Conservation (phyloP, 2,888 invertebrate species). For the Aporophyla lueneburgensis region DNA sequence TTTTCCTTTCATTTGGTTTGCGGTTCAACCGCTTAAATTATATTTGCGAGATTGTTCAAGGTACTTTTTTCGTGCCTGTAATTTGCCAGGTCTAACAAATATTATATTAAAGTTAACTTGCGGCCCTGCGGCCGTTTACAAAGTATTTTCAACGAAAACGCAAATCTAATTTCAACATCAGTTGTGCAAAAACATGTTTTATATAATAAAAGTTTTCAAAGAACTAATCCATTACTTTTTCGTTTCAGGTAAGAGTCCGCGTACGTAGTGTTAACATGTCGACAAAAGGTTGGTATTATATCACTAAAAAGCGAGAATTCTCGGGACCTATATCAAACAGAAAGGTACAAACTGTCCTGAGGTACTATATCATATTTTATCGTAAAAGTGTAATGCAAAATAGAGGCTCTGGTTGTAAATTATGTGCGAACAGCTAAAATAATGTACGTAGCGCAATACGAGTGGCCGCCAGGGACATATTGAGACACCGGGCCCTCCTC, state of each 20-base stretch:
- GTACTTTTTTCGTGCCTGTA: constrained; percentile 21
- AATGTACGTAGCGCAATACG: constrained; percentile 74
- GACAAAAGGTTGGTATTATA: constrained; percentile 55
- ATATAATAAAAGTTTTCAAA: constrained; percentile 42
- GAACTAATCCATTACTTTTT: constrained; percentile 55
- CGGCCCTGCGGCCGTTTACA: constrained; percentile 12
- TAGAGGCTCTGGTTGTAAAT: constrained; percentile 76
- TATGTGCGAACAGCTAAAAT: constrained; percentile 77
- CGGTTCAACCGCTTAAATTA: constrained; percentile 33
- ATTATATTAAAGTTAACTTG: constrained; percentile 17
- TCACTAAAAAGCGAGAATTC: constrained; percentile 41
- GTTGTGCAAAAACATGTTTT: constrained; percentile 25
- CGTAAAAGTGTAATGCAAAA: constrained; percentile 71
- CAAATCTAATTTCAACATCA: constrained; percentile 34
- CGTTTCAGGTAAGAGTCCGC: constrained; percentile 62
- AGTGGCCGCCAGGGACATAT: constrained; percentile 80
- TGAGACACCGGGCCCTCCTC: constrained; percentile 69
- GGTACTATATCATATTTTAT: constrained; percentile 60
- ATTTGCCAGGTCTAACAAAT: constrained; percentile 18
- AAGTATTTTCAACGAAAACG: background rate
- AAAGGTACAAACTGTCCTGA: constrained; percentile 54
- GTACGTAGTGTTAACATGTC: constrained; percentile 35
- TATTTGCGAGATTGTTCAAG: constrained; percentile 30
- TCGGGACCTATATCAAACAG: constrained; percentile 48
- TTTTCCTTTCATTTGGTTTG: constrained; percentile 52